phyloP scores from a whole-genome alignment of 2,888 invertebrate genomes.

The Apodemia zela region DNA sequence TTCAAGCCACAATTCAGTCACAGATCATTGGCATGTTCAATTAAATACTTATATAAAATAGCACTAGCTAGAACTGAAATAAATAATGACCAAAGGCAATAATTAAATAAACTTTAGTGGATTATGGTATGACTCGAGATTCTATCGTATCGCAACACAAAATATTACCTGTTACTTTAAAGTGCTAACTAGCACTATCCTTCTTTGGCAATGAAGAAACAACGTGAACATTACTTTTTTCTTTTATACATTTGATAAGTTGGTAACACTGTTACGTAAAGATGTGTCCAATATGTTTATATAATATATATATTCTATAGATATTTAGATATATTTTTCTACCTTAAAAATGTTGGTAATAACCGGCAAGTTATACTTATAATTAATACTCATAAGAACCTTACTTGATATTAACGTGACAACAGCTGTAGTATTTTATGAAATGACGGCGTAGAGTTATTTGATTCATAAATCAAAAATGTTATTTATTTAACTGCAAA shows the following conservation, averaged over 20 bases:
- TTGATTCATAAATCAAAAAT: too few relatives aligned
- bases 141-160: conserved; percentile 6
- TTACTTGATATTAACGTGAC: background rate
- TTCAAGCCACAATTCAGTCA: background rate
- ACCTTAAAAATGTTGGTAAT: background rate
- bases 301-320: too few relatives aligned
- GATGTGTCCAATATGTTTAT: background rate
- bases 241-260: conserved; percentile 6
- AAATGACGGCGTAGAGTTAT: too few relatives aligned
- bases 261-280: conserved; percentile 1
- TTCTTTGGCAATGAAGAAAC: conserved; percentile 3
- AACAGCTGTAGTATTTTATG: too few relatives aligned
- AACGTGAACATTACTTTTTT: background rate
- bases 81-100: conserved; percentile 6
- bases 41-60: background rate
- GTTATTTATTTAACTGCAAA: too few relatives aligned
- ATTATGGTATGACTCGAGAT: conserved; percentile 23
- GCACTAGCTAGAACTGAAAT: background rate
- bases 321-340: background rate
- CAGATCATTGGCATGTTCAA: background rate
- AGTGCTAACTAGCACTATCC: background rate
- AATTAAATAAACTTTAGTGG: conserved; percentile 25
- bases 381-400: conserved; percentile 1
- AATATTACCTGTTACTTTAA: background rate
- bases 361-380: background rate